A percentile compares a stretch with the other conserved stretches of the same genome.
phyloP scores from a whole-genome alignment of 2,113 vertebrate genomes.

The Pterocles gutturalis region DNA sequence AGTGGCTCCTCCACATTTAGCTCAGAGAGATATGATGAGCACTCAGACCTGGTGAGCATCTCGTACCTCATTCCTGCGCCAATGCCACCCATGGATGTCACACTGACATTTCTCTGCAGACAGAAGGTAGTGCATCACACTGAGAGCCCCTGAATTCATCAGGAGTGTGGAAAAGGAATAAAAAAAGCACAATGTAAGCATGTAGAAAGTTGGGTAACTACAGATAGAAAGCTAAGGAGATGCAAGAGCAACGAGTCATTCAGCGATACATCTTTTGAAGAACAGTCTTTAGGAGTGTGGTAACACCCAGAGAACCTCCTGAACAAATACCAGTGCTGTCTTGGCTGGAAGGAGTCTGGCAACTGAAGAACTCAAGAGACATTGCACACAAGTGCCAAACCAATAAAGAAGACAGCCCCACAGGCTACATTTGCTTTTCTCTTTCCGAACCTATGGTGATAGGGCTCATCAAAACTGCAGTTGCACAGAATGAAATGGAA shows the following conservation, averaged over 20 bases:
- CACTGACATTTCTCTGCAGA: neutral
- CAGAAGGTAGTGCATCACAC: neutral
- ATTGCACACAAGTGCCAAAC: neutral
- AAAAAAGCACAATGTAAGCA: neutral
- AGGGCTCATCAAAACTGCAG: neutral
- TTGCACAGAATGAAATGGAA: neutral
- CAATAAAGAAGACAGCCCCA: neutral
- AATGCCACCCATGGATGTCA: neutral
- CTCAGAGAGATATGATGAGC: neutral
- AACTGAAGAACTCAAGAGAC: neutral
- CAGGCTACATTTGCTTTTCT: neutral
- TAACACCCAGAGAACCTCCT: neutral
- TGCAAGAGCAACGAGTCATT: neutral
- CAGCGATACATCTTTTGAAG: neutral
- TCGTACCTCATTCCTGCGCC: neutral
- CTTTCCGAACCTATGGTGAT: neutral
- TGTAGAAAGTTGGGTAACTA: neutral
- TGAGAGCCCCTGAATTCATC: neutral
- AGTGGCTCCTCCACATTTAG: neutral
- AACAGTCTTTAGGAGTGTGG: neutral
- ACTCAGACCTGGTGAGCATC: neutral
- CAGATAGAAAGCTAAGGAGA: neutral
- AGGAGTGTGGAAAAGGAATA: neutral
- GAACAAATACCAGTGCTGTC: neutral
- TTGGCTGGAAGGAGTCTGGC: neutral